Evolutionary conservation across 1,140 invertebrate genomes (phyloP), one percentile per base, ranked within the genome.

Genomic region (Octopus sinensis): DNA sequence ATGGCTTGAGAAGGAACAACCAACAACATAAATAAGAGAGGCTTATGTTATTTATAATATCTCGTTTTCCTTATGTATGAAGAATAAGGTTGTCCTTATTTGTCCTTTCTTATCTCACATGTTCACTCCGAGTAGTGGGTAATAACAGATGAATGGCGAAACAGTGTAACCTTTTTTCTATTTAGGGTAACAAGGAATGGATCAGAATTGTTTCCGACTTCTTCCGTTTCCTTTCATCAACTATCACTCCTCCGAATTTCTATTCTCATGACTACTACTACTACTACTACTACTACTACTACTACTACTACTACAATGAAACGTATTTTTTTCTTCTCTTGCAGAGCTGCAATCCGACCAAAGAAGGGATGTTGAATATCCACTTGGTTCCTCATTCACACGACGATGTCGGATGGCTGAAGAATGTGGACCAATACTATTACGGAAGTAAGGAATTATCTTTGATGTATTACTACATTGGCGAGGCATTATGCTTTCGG

Each of bases 391-490:
- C 95, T 53, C 91, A 92, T 85, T 91, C 91, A 0, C 96, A 97
- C 86, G 95, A 96, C 87, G 96, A 97, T 89, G 95, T 96, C 4
- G 96, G 96, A 12, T 97, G 96, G 96, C 88, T 97, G 4, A 96
- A 96, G 89, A 97, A 96, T 0, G 94, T 96, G 1, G 96, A 97
- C 88, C 95, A 97, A 87, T 97, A 97, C 90, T 97, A 84, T 54
- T 83, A 81, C 53, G 73, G 68, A 76, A 23, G n/a, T 78, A 52
- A 78, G 7, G 23, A 78, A 43, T 43, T 43, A 43, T 43, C 30
- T 43, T 43, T 43, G 30, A 43, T 43, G 30, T 43, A 43, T 43
- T 43, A 43, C 30, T 43, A 1, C 30, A 43, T 43, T 43, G 30
- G 30, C 30, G 30, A 43, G 30, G 30, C 30, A 43, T 43, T 43